These are phyloP conservation scores for Epinephelus lanceolatus DNA, from an alignment of 2,113 vertebrate species.

Conservation along the genomic window DNA sequence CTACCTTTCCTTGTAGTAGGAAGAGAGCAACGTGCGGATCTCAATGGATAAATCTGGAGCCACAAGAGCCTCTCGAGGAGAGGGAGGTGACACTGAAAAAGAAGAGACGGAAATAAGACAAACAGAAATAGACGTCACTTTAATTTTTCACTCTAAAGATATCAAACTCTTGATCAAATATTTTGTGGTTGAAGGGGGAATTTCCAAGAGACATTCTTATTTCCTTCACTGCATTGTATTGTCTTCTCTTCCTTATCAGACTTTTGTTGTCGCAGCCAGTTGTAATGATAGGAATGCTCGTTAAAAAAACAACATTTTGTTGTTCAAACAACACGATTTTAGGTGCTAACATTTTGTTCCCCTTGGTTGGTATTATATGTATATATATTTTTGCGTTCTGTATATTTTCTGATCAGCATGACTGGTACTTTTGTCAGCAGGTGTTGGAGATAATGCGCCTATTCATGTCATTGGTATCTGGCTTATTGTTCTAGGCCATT, in stretches of 20 bases:
- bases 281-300: background rate
- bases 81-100: conserved; percentile 64
- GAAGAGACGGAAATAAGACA: conserved; percentile 33
- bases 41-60: conserved; percentile 87
- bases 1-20: conserved; percentile 90
- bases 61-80: conserved; percentile 78
- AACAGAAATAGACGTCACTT: background rate
- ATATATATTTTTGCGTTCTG: too few relatives aligned
- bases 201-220: background rate
- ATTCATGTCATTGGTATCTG: background rate
- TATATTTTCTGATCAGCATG: background rate
- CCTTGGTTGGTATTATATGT: background rate
- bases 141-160: background rate
- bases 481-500: background rate
- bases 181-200: background rate
- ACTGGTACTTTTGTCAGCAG: conserved; percentile 13
- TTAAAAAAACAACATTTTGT: background rate
- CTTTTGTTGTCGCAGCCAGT: background rate
- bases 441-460: conserved; percentile 13
- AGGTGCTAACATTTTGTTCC: background rate
- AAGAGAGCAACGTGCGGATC: conserved; percentile 86
- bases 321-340: background rate
- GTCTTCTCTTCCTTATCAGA: background rate
- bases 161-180: background rate
- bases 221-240: background rate